Evolutionary conservation across 2,113 vertebrate species (phyloP).

Genomic region (Symphodus melops): DNA sequence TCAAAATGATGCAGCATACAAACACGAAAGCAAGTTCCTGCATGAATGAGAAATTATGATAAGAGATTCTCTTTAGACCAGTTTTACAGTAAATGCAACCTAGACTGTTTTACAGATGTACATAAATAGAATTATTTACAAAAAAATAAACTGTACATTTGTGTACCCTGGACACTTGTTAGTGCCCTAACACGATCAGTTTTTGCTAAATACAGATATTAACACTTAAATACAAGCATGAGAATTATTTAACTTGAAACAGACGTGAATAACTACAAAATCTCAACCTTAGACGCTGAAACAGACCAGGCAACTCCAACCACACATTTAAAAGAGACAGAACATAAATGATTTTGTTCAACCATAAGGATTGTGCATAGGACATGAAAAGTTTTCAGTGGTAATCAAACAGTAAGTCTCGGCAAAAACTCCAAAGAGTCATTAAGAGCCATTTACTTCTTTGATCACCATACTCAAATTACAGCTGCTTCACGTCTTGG

Average conservation of each 20-base stretch:
- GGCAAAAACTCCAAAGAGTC: neutral
- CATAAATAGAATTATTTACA: slow-evolving; percentile 80
- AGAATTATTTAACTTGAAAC: neutral
- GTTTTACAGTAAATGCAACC: slow-evolving; percentile 26
- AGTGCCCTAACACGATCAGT: neutral
- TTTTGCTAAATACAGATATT: slow-evolving; percentile 21
- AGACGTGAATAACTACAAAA: neutral
- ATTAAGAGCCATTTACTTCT: neutral
- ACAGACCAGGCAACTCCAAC: slow-evolving; percentile 13
- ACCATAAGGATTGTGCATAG: slow-evolving; percentile 39
- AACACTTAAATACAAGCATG: slow-evolving; percentile 13
- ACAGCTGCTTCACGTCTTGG: neutral
- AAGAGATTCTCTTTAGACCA: neutral
- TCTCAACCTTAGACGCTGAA: slow-evolving; percentile 14
- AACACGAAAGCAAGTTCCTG: neutral
- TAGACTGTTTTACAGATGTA: slow-evolving; percentile 48
- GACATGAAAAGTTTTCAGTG: neutral
- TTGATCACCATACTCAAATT: neutral
- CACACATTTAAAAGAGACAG: neutral
- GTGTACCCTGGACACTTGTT: slow-evolving; percentile 54
- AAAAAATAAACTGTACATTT: slow-evolving; percentile 60
- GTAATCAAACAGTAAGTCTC: neutral
- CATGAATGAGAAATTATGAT: slow-evolving; percentile 15
- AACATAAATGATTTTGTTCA: slow-evolving; percentile 18
- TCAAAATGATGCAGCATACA: neutral